Evolutionary conservation across 2,888 invertebrate genomes (phyloP).

Genomic region (Agrotis segetum): DNA sequence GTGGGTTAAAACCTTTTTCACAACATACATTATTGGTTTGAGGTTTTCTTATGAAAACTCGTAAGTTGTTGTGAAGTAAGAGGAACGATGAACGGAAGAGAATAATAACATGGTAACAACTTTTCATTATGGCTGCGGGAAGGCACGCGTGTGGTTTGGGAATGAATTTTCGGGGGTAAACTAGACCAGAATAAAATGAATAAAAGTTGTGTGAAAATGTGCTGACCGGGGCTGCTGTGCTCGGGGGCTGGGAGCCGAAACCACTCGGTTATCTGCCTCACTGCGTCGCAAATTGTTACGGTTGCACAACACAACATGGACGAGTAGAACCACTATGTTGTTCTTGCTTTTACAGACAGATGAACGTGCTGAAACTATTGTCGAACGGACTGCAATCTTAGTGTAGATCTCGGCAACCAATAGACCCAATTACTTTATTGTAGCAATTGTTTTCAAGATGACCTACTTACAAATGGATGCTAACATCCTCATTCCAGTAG

Average conservation of each 20-base stretch:
- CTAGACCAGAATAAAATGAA: conserved; percentile 28
- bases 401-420: not conserved
- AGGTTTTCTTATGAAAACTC: conserved; percentile 31
- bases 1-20: conserved; percentile 26
- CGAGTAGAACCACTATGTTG: conserved; percentile 20
- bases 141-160: conserved; percentile 7
- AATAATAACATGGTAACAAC: conserved; percentile 23
- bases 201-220: conserved; percentile 51
- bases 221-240: conserved; percentile 25
- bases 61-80: conserved; percentile 17
- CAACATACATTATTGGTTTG: conserved; percentile 25
- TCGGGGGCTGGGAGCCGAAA: conserved; percentile 34
- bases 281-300: conserved; percentile 58
- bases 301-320: conserved; percentile 27
- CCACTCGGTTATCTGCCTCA: conserved; percentile 53
- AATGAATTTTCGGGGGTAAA: conserved; percentile 26
- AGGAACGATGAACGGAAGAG: conserved; percentile 7
- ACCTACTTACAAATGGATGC: not conserved
- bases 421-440: conserved; percentile 9
- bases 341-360: not conserved
- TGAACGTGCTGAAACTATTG: not conserved
- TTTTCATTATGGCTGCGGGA: conserved; percentile 11
- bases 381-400: conserved; percentile 5
- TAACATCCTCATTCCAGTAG: not conserved
- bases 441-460: conserved; percentile 1